These are phyloP conservation scores for Nudaria mundana DNA, from an alignment of 2,888 invertebrate species.

Conservation along the genomic window DNA sequence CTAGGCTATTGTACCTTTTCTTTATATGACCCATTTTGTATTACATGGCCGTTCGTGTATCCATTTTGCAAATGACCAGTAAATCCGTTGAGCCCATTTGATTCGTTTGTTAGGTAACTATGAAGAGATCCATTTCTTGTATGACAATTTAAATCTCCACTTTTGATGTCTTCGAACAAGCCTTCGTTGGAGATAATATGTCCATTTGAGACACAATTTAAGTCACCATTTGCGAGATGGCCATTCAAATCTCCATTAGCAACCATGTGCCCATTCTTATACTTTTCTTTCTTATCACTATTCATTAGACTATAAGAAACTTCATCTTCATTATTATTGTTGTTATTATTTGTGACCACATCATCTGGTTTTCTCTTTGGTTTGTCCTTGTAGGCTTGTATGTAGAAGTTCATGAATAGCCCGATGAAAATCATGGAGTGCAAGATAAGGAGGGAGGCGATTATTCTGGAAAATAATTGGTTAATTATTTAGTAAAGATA, in stretches of 20 bases:
- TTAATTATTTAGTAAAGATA: background rate
- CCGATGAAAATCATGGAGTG: slow-evolving; percentile 94
- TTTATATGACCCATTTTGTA: slow-evolving; percentile 46
- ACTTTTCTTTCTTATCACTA: slow-evolving; percentile 28
- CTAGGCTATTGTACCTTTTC: slow-evolving; percentile 62
- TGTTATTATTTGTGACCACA: slow-evolving; percentile 35
- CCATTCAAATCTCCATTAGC: slow-evolving; percentile 23
- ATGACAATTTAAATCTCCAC: slow-evolving; percentile 31
- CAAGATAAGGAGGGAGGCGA: slow-evolving; percentile 87
- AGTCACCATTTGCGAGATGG: slow-evolving; percentile 15
- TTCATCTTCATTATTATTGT: slow-evolving; percentile 31
- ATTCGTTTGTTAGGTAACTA: slow-evolving; percentile 27
- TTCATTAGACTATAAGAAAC: slow-evolving; percentile 17
- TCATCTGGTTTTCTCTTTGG: slow-evolving; percentile 23
- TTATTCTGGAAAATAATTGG: slow-evolving; percentile 80
- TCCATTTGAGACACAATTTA: slow-evolving; percentile 35
- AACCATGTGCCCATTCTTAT: slow-evolving; percentile 20
- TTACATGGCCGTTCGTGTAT: slow-evolving; percentile 45
- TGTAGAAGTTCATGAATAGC: slow-evolving; percentile 95
- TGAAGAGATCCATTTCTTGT: slow-evolving; percentile 27
- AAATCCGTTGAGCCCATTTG: slow-evolving; percentile 9
- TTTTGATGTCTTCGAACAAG: slow-evolving; percentile 25
- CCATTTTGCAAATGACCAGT: slow-evolving; percentile 26
- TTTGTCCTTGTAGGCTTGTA: slow-evolving; percentile 84
- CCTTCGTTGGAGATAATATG: slow-evolving; percentile 25